These are phyloP conservation scores for Salvator merianae DNA, from an alignment of 2,113 vertebrate species.

Conservation along the genomic window DNA sequence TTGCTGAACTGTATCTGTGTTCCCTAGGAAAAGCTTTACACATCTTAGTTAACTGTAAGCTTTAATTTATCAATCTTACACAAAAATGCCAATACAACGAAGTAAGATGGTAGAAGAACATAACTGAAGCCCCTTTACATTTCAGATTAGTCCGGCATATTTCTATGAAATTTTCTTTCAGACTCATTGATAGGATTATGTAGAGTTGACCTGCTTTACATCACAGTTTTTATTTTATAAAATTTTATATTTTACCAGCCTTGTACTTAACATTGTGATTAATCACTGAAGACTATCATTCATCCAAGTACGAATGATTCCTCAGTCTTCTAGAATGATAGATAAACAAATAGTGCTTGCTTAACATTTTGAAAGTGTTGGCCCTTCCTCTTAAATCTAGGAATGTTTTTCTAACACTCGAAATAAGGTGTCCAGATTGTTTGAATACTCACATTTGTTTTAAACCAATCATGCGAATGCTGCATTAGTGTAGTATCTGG, in stretches of 20 bases:
- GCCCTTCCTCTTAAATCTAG: conserved; percentile 51
- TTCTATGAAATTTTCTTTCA: conserved; percentile 52
- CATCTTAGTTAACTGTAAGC: conserved; percentile 57
- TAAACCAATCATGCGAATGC: not conserved
- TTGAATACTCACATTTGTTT: not conserved
- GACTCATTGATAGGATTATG: conserved; percentile 75
- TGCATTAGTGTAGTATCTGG: not conserved
- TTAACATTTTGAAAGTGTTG: conserved; percentile 16
- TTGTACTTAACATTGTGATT: conserved; percentile 69
- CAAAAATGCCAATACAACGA: conserved; percentile 49
- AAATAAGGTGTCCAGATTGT: not conserved
- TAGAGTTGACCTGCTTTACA: conserved; percentile 75
- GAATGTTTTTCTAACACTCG: conserved; percentile 19
- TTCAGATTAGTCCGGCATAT: conserved; percentile 71
- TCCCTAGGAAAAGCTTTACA: conserved; percentile 49
- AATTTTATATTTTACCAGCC: conserved; percentile 73
- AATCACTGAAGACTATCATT: conserved; percentile 76
- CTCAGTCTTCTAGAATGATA: conserved; percentile 39
- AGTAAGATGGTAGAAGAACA: conserved; percentile 66
- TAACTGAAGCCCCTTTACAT: conserved; percentile 66
- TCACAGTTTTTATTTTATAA: conserved; percentile 75
- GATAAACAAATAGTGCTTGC: conserved; percentile 17
- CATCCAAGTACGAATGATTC: conserved; percentile 52
- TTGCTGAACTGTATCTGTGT: conserved; percentile 51
- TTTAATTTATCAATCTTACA: conserved; percentile 52